These are phyloP conservation scores for Marcusenius ussheri DNA, from an alignment of 2,113 vertebrate genomes.

Conservation along the genomic window DNA sequence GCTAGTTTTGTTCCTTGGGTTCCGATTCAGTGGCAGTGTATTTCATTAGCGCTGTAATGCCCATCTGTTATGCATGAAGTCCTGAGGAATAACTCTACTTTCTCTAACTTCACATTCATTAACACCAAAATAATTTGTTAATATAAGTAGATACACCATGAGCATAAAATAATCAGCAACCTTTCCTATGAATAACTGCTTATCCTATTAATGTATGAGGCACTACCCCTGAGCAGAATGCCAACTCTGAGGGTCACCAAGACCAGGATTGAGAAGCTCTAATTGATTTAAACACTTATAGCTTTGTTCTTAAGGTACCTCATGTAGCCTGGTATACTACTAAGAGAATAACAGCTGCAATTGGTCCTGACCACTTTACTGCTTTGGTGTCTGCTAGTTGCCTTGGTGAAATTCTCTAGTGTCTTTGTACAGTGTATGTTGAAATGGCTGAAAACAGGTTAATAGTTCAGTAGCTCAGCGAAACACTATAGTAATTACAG, in stretches of 20 bases:
- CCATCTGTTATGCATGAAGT: background rate
- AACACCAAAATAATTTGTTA: background rate
- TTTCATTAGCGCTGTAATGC: background rate
- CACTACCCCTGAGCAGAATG: background rate
- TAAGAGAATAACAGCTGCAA: background rate
- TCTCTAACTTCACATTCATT: background rate
- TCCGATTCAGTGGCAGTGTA: background rate
- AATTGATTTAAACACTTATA: background rate
- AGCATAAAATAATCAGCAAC: background rate
- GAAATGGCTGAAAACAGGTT: background rate
- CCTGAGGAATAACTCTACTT: background rate
- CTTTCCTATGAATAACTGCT: background rate
- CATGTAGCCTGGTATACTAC: background rate
- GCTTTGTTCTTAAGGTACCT: background rate
- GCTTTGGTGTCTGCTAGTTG: background rate
- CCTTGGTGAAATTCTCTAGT: background rate
- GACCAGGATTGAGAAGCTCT: background rate
- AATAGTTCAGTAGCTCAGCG: background rate
- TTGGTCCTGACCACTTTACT: background rate
- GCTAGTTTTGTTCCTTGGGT: background rate
- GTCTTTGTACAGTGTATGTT: background rate
- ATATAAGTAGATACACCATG: background rate
- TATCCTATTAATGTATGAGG: background rate
- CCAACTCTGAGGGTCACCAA: background rate
- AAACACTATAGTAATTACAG: background rate